These are phyloP conservation scores for Nesoenas mayeri DNA, from an alignment of 2,113 vertebrate genomes.

Conservation along the genomic window DNA sequence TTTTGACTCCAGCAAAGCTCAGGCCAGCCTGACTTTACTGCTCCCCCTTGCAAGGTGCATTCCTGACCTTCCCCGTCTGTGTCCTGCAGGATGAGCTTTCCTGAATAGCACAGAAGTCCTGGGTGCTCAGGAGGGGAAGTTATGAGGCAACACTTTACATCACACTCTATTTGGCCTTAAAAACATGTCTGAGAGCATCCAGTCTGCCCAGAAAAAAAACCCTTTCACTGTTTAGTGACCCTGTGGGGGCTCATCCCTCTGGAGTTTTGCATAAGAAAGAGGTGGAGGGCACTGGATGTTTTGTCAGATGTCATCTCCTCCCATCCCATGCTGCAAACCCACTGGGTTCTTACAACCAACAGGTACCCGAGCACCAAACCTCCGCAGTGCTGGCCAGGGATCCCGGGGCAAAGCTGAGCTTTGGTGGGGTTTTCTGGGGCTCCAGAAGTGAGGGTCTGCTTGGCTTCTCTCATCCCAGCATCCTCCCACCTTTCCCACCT, in stretches of 20 bases:
- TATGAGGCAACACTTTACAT: background rate
- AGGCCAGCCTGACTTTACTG: background rate
- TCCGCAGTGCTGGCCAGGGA: background rate
- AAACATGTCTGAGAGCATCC: background rate
- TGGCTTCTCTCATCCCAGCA: conserved; percentile 54
- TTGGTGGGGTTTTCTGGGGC: conserved; percentile 19
- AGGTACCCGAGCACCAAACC: conserved; percentile 64
- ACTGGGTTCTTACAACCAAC: background rate
- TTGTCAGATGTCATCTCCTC: background rate
- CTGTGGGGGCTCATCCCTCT: background rate
- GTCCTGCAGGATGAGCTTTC: background rate
- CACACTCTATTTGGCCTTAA: background rate
- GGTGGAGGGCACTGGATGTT: background rate
- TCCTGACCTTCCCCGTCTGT: background rate
- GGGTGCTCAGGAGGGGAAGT: background rate
- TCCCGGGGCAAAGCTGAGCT: background rate
- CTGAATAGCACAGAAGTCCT: background rate
- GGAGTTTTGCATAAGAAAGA: background rate
- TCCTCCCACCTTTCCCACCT: background rate
- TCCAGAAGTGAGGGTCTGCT: conserved; percentile 32
- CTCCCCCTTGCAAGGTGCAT: conserved; percentile 10
- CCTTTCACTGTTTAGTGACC: background rate
- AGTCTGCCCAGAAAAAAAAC: background rate
- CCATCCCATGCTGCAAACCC: background rate
- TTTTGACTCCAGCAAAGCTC: background rate